These are phyloP conservation scores for Todus mexicanus DNA, from an alignment of 2,797 vertebrate genomes.

Conservation along the genomic window DNA sequence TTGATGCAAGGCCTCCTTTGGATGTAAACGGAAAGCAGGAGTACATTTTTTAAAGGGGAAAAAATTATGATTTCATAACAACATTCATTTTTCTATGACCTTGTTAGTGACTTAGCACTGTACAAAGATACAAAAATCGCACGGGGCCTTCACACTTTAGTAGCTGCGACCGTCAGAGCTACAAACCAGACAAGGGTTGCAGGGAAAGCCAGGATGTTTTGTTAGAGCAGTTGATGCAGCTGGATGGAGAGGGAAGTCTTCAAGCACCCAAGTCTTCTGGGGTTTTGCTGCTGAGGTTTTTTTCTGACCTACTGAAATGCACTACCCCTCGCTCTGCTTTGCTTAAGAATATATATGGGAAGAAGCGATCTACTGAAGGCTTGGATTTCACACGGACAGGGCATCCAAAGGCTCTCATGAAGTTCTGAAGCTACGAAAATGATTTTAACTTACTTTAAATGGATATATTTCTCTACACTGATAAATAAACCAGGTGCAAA, in stretches of 20 bases:
- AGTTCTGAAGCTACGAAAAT: neutral
- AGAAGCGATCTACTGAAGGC: no score
- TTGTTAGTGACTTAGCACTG: neutral
- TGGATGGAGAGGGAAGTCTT: neutral
- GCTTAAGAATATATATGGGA: no score
- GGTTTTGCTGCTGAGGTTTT: neutral
- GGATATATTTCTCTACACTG: neutral
- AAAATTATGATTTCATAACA: neutral
- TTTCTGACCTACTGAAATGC: neutral
- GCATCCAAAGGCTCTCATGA: neutral
- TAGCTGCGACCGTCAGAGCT: accelerated
- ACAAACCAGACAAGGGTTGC: accelerated
- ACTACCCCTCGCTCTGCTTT: neutral
- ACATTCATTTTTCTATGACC: neutral
- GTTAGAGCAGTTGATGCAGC: neutral
- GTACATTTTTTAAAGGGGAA: neutral
- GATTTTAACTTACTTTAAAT: neutral
- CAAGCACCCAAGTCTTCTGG: neutral
- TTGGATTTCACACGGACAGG: neutral
- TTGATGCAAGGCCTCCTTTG: neutral
- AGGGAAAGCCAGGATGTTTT: neutral
- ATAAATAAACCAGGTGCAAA: neutral
- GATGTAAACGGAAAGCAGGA: neutral
- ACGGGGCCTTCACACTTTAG: neutral
- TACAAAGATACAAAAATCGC: accelerated